phyloP scores from a whole-genome alignment of 2,797 vertebrate species.

The Trachops cirrhosus region DNA sequence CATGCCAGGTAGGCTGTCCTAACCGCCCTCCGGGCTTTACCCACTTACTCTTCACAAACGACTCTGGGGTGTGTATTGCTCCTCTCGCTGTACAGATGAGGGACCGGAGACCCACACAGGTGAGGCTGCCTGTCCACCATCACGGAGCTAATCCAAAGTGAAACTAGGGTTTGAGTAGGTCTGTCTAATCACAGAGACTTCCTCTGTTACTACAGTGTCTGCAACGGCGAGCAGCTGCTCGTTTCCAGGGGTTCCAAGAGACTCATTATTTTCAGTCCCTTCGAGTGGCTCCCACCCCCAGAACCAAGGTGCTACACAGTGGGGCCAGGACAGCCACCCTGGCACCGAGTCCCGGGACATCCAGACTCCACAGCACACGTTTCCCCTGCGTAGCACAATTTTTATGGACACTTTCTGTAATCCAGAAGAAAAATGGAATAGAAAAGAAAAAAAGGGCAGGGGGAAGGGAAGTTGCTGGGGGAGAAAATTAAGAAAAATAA shows the following conservation, averaged over 20 bases:
- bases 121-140: background rate
- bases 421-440: background rate
- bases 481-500: slow-evolving; percentile 31
- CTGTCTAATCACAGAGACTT: background rate
- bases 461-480: background rate
- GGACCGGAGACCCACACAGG: background rate
- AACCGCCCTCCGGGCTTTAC: background rate
- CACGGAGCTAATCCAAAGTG: background rate
- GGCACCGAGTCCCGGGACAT: background rate
- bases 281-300: background rate
- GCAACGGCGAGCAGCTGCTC: background rate
- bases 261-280: background rate
- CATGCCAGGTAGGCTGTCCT: background rate
- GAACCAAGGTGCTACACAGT: background rate
- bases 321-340: background rate
- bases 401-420: slow-evolving; percentile 30
- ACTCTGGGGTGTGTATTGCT: background rate
- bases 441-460: background rate
- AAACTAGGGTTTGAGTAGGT: background rate
- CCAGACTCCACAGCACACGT: background rate
- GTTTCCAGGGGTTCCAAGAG: background rate
- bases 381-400: background rate
- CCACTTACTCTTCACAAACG: background rate
- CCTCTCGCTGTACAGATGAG: background rate
- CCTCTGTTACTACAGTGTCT: background rate